These are phyloP conservation scores for Serranus cabrilla DNA, from an alignment of 2,797 vertebrate species.

Conservation along the genomic window DNA sequence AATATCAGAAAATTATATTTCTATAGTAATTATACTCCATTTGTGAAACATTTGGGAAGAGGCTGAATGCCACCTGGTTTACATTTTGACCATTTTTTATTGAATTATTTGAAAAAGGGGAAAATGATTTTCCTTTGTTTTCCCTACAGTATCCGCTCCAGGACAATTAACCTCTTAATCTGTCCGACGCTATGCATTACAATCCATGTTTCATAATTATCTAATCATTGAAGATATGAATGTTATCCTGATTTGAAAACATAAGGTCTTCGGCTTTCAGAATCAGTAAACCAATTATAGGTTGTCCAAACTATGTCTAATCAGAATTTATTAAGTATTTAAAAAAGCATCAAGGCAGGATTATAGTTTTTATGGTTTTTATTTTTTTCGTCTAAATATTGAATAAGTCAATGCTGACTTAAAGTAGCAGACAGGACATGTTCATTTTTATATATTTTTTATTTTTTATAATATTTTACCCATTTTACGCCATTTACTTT, in stretches of 20 bases:
- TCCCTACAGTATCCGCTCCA: not conserved
- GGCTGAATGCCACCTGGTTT: not conserved
- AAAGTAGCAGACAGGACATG: not conserved
- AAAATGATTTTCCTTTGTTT: conserved; percentile 15
- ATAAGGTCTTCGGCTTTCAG: too few relatives aligned
- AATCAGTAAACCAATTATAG: too few relatives aligned
- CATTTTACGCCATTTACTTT: conserved; percentile 6
- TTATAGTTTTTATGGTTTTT: too few relatives aligned
- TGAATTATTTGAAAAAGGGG: not conserved
- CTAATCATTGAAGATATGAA: too few relatives aligned
- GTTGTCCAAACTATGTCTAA: too few relatives aligned
- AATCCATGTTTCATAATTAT: too few relatives aligned
- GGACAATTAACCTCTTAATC: not conserved
- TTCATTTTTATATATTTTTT: too few relatives aligned
- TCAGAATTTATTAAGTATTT: too few relatives aligned
- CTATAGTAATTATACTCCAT: not conserved
- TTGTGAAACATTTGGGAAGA: not conserved
- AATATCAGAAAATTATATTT: not conserved
- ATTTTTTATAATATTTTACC: not conserved
- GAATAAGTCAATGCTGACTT: not conserved
- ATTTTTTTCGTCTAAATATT: not conserved
- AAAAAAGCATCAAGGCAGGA: too few relatives aligned
- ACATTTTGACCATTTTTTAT: not conserved
- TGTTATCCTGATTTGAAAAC: too few relatives aligned
- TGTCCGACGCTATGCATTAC: too few relatives aligned